These are phyloP conservation scores for Aradophagus sp. DNA, from an alignment of 1,140 invertebrate genomes.

Conservation along the genomic window DNA sequence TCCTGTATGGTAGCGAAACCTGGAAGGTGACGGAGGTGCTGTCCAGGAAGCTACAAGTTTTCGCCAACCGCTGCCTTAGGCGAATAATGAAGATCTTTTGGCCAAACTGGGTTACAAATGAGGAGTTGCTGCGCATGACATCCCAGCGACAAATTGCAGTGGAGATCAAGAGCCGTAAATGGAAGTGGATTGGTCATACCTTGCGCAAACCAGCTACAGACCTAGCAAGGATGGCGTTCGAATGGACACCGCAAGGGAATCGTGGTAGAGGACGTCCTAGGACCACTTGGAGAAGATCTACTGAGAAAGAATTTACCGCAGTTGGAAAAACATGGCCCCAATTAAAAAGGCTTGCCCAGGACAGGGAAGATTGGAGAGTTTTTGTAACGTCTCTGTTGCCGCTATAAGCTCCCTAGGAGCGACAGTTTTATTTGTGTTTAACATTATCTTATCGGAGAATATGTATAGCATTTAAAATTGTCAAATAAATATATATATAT, in stretches of 20 bases:
- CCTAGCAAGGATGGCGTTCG: constrained; percentile 5
- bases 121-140: constrained; percentile 18
- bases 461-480: no score
- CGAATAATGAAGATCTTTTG: constrained; percentile 20
- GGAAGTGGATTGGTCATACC: constrained; percentile 14
- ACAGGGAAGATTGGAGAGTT: not conserved
- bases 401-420: constrained; percentile 14
- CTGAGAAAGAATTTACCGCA: constrained; percentile 1
- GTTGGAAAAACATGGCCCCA: constrained; percentile 7
- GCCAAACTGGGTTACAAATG: constrained; percentile 19
- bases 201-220: constrained; percentile 2
- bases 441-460: no score
- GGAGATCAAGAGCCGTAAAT: constrained; percentile 7
- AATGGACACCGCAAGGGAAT: constrained; percentile 5
- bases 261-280: constrained; percentile 6
- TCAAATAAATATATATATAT: no score
- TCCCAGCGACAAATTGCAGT: constrained; percentile 4
- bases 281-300: constrained; percentile 9
- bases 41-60: constrained; percentile 10
- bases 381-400: constrained; percentile 5
- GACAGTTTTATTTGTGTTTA: not conserved
- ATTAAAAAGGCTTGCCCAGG: constrained; percentile 12
- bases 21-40: constrained; percentile 13
- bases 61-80: constrained; percentile 9
- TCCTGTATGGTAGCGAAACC: constrained; percentile 26